Evolutionary conservation across 2,888 invertebrate genomes (phyloP), one percentile per base, ranked within the genome.

Genomic region (Drosophila seclusa): DNA sequence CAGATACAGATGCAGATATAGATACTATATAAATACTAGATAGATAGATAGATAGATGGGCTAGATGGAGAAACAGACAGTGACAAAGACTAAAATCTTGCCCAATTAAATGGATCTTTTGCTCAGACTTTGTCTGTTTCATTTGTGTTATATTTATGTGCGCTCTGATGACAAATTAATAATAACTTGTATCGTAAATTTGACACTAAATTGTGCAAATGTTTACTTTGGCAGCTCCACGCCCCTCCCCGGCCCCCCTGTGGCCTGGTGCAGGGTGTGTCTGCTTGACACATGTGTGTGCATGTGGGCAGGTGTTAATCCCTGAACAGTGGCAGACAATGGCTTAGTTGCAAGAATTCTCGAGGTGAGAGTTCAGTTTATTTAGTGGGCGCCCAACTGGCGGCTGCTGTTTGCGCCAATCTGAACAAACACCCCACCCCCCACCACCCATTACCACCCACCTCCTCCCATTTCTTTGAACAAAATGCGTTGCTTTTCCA

Each of bases 101-200:
- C 88, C 83, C 86, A 85, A 86, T 82, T 86, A 77, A 70, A 72
- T 73, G 73, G 78, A 82, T 70, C 65, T 63, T 6, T 8, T 64
- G n/a, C 59, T 65, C 79, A 59, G 68, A 76, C 64, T 50, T 34
- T 16, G 16, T 34, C 24, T 16, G 16, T 18, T 11, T 38, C 53
- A 36, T 54, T 59, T 45, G 57, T 21, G 48, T 75, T 54, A 24
- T n/a, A 71, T 82, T 72, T 87, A 70, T 78, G 69, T 59, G 54
- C 59, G 58, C 68, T 53, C 67, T 75, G 78, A 80, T 90, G 91
- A 90, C 90, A 91, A 83, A 91, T 88, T 87, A 82, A 82, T 88
- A 90, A 90, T 89, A 89, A 89, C 80, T 83, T 84, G 81, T 87
- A 87, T 89, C 90, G 86, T 89, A 91, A 91, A 91, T 90, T 83